These are phyloP conservation scores for Heteractis magnifica DNA, from an alignment of 92 coral and sea anemone species.

Conservation along the genomic window DNA sequence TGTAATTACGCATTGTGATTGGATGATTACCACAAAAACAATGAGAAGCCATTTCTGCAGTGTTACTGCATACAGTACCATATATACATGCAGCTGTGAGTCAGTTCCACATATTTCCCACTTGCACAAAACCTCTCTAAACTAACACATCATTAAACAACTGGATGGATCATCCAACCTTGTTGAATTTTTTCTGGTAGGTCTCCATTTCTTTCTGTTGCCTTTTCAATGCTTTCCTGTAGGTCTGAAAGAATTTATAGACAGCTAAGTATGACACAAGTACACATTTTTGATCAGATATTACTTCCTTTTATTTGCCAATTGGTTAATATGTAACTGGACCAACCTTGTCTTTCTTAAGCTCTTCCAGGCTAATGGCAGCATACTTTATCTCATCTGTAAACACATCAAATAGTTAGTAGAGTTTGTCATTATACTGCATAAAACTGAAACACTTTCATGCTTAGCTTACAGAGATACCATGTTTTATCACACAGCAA, in stretches of 20 bases:
- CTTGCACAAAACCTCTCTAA: too few species aligned
- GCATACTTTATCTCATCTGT: slow-evolving; percentile 78
- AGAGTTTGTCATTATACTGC: too few species aligned
- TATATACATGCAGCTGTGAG: too few species aligned
- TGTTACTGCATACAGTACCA: too few species aligned
- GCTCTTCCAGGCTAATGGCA: slow-evolving; percentile 79
- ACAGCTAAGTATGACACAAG: too few species aligned
- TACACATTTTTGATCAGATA: not conserved
- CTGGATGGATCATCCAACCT: slow-evolving; percentile 44
- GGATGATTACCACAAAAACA: not conserved
- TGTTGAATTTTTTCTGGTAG: slow-evolving; percentile 71
- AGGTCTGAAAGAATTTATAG: slow-evolving; percentile 42
- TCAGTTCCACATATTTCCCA: too few species aligned
- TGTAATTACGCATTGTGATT: not conserved
- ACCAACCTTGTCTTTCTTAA: slow-evolving; percentile 85
- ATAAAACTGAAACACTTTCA: too few species aligned
- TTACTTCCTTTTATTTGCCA: not conserved
- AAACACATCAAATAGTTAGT: not conserved
- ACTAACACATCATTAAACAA: too few species aligned
- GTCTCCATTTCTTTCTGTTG: slow-evolving; percentile 87
- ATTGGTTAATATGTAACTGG: not conserved
- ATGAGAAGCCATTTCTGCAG: too few species aligned
- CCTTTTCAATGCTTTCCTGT: slow-evolving; percentile 69
- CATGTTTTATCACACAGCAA: too few species aligned
- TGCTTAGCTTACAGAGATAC: too few species aligned